These are phyloP conservation scores for Benthosema pterotum DNA, from an alignment of 2,797 vertebrate species.

Conservation along the genomic window DNA sequence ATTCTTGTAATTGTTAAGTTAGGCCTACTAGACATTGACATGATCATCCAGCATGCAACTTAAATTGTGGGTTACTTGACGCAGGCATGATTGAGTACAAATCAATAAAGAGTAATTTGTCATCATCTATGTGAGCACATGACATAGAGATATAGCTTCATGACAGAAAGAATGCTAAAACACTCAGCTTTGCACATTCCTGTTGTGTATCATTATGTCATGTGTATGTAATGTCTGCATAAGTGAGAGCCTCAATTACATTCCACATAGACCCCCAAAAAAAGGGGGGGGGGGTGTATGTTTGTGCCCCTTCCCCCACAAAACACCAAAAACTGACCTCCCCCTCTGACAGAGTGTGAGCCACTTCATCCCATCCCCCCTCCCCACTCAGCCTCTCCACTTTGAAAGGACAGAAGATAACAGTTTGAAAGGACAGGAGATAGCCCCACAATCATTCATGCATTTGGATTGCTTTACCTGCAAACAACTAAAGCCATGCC, in stretches of 20 bases:
- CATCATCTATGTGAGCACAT: not conserved
- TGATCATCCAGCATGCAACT: not conserved
- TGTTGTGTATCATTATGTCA: constrained; percentile 22
- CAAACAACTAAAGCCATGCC: constrained; percentile 67
- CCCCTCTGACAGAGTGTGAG: constrained; percentile 70
- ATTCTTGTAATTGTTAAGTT: constrained; percentile 1
- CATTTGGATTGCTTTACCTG: constrained; percentile 81
- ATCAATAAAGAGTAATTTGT: not conserved
- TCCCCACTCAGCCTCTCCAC: constrained; percentile 56
- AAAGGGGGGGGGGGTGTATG: constrained; percentile 77
- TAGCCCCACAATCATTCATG: constrained; percentile 79
- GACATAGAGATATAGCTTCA: not conserved
- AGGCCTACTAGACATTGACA: not conserved
- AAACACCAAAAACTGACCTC: constrained; percentile 76
- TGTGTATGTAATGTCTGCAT: constrained; percentile 38
- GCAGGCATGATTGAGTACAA: not conserved
- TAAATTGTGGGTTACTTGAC: not conserved
- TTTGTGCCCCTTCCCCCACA: constrained; percentile 82
- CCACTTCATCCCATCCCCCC: constrained; percentile 75
- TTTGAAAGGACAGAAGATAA: constrained; percentile 84
- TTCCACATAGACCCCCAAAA: constrained; percentile 73
- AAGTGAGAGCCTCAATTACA: constrained; percentile 65
- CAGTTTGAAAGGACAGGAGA: constrained; percentile 82
- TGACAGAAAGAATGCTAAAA: not conserved
- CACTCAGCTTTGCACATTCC: not conserved